These are phyloP conservation scores for Hyppa rectilinea DNA, from an alignment of 2,888 invertebrate genomes.

Conservation along the genomic window DNA sequence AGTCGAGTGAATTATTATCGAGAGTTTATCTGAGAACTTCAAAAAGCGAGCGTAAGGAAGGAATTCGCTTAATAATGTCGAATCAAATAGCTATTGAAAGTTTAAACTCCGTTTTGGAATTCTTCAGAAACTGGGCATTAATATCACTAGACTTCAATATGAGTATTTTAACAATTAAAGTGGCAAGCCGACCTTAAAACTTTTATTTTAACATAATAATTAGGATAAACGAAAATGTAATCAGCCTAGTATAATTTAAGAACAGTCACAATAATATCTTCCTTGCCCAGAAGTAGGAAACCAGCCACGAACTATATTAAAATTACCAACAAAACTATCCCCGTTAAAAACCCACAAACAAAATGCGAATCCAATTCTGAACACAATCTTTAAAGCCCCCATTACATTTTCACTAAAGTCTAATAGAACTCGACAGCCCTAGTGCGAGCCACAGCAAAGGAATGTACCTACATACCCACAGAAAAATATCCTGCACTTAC, in stretches of 20 bases:
- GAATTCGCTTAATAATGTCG: too few relatives aligned
- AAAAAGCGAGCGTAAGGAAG: too few relatives aligned
- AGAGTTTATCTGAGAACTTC: too few relatives aligned
- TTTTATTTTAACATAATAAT: background rate
- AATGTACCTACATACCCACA: slow-evolving; percentile 44
- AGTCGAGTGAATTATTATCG: too few relatives aligned
- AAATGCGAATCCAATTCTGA: slow-evolving; percentile 34
- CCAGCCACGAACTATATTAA: background rate
- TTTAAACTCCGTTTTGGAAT: too few relatives aligned
- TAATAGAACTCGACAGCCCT: slow-evolving; percentile 56
- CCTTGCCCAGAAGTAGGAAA: background rate
- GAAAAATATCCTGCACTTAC: slow-evolving; percentile 67
- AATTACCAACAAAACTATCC: slow-evolving; percentile 15
- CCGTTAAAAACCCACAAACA: slow-evolving; percentile 7
- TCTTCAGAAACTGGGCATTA: too few relatives aligned
- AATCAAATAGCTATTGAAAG: too few relatives aligned
- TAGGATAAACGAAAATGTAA: background rate
- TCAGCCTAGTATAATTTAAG: background rate
- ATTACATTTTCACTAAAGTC: slow-evolving; percentile 49
- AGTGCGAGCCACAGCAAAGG: slow-evolving; percentile 42
- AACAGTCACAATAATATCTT: background rate
- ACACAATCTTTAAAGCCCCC: slow-evolving; percentile 33
- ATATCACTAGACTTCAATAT: background rate
- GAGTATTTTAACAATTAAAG: too few relatives aligned
- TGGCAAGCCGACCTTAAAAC: background rate